Evolutionary conservation across 2,113 vertebrate genomes (phyloP), one percentile per base, ranked within the genome.

Genomic region (Cynocephalus volans): DNA sequence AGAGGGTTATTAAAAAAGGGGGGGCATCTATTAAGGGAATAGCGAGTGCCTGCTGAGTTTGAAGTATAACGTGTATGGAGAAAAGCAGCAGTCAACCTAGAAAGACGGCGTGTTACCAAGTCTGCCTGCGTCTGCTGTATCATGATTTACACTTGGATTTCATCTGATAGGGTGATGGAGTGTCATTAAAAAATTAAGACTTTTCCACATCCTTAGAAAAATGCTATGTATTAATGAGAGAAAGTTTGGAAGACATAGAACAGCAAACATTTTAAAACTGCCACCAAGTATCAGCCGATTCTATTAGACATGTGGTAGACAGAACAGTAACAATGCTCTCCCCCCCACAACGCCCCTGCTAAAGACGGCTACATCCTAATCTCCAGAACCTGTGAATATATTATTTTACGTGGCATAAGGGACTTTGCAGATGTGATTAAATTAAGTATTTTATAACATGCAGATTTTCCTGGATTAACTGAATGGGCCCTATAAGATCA

Each of bases 61-160:
- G 0, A 26, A 26, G 33, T 19, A 19, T 31, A 73, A 11, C 13
- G 0, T 21, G 4, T n/a, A 8, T 15, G 2, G 17, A 19, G 31
- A 8, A 73, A 5, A 41, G 8, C 7, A 5, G 5, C 19, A n/a
- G 12, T 45, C 24, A 48, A 69, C 15, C 10, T 28, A 23, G 48
- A 8, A 48, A 41, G 13, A 45, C 2, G 21, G 19, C 0, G 1
- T 52, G 8, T 41, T 13, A 31, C 33, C 17, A 67, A 13, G 18
- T 80, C 31, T 8, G 19, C 7, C 7, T 41, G n/a, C 23, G 2
- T n/a, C 23, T 73, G 6, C 81, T 65, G 28, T 23, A 58, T 36
- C 26, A 87, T 24, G 5, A 50, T 28, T 21, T 15, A 56, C 12
- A 19, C 8, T 45, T 50, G 19, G 9, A 13, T 56, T 83, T 77